These are phyloP conservation scores for Gymnodraco acuticeps DNA, from an alignment of 2,797 vertebrate species.

Conservation along the genomic window DNA sequence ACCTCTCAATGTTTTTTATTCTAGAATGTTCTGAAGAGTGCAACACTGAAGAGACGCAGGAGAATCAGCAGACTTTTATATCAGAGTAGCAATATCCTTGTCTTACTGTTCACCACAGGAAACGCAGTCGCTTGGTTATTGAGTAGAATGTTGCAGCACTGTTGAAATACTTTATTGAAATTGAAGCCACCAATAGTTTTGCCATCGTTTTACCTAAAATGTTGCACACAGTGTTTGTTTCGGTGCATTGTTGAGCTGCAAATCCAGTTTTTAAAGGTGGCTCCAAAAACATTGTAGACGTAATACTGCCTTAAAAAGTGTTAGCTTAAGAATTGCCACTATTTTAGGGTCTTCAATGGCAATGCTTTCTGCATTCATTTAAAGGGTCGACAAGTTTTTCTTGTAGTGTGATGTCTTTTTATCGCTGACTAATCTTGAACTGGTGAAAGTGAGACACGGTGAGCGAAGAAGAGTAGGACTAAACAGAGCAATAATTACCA, in stretches of 20 bases:
- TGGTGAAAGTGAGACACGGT: constrained; percentile 55
- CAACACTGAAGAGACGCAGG: constrained; percentile 40
- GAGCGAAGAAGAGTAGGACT: constrained; percentile 60
- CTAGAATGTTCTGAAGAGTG: constrained; percentile 54
- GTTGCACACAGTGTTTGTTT: constrained; percentile 68
- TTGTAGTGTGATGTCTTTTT: constrained; percentile 61
- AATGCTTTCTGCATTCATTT: constrained; percentile 64
- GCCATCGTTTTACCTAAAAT: constrained; percentile 74
- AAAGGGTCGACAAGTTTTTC: constrained; percentile 37
- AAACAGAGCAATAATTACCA: constrained; percentile 89
- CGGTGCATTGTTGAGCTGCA: constrained; percentile 48
- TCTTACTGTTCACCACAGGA: constrained; percentile 73
- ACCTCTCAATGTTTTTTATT: constrained; percentile 44
- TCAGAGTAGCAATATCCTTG: constrained; percentile 80
- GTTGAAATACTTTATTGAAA: constrained; percentile 73
- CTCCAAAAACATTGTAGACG: constrained; percentile 64
- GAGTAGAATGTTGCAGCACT: constrained; percentile 68
- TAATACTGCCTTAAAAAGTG: constrained; percentile 84
- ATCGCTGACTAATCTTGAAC: constrained; percentile 64
- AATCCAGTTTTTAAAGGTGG: constrained; percentile 48
- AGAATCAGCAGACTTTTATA: constrained; percentile 68
- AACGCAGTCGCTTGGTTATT: constrained; percentile 42
- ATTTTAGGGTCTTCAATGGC: constrained; percentile 71
- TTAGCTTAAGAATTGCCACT: constrained; percentile 69
- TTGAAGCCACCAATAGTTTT: constrained; percentile 67